Evolutionary conservation across 2,888 invertebrate genomes (phyloP).

Genomic region (Agonopterix heracliana): DNA sequence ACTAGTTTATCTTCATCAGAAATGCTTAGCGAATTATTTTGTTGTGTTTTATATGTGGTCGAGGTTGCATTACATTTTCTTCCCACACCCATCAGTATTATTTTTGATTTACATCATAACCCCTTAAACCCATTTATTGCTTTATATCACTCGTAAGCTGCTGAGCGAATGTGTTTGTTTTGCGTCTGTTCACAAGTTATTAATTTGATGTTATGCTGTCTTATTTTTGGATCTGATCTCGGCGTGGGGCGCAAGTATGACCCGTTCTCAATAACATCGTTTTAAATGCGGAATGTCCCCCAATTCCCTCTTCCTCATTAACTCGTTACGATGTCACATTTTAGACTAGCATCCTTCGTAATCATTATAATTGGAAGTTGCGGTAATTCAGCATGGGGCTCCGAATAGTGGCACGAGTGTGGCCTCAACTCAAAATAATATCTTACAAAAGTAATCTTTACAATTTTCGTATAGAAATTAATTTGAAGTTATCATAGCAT

Average conservation of each 20-base stretch:
- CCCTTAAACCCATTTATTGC: neutral
- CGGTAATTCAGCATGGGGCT: slow-evolving; percentile 2
- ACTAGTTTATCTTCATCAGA: no score
- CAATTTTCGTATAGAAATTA: neutral
- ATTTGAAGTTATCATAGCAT: slow-evolving; percentile 12
- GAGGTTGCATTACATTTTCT: neutral
- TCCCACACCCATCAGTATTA: no score
- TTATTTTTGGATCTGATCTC: slow-evolving; percentile 1
- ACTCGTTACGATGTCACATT: slow-evolving; percentile 47
- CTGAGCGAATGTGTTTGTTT: slow-evolving; percentile 2
- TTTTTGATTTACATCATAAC: no score
- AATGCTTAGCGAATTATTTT: no score
- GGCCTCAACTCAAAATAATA: no score
- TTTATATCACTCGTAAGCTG: neutral
- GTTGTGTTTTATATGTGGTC: no score
- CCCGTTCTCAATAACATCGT: slow-evolving; percentile 26
- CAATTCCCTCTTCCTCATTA: slow-evolving; percentile 73
- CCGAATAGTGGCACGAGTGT: no score
- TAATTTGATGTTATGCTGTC: neutral
- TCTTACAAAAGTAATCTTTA: no score
- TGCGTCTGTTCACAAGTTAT: neutral
- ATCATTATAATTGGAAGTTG: slow-evolving; percentile 23
- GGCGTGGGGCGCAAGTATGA: slow-evolving; percentile 7
- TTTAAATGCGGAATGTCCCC: slow-evolving; percentile 42
- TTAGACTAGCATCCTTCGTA: slow-evolving; percentile 59